Conservation (phyloP, 1,140 invertebrate species). For the Tribolium madens region DNA sequence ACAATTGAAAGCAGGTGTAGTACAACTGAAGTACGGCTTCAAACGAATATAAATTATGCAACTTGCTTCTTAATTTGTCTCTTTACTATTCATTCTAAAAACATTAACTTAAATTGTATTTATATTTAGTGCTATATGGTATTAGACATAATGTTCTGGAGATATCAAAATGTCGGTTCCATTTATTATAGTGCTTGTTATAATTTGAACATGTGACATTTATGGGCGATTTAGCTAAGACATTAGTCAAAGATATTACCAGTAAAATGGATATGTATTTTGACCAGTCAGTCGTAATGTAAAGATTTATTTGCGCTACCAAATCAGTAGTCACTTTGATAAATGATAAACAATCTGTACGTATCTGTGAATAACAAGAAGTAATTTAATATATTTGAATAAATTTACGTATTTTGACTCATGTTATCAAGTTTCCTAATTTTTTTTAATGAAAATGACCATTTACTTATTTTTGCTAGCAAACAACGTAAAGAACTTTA, state of each 20-base stretch:
- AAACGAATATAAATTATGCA: not conserved
- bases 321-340: not conserved
- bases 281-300: not conserved
- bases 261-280: not conserved
- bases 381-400: too few species aligned
- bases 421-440: too few species aligned
- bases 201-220: not conserved
- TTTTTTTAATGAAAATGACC: too few species aligned
- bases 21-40: not conserved
- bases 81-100: not conserved
- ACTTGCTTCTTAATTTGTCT: not conserved
- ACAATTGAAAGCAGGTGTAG: too few species aligned
- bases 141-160: not conserved
- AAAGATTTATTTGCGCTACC: not conserved
- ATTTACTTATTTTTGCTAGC: too few species aligned
- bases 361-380: not conserved
- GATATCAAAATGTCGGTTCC: not conserved
- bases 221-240: not conserved
- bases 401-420: too few species aligned
- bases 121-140: not conserved
- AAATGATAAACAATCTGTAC: not conserved
- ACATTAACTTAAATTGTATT: not conserved
- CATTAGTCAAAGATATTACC: not conserved
- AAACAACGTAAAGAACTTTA: too few species aligned
- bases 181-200: not conserved